Base-by-base conservation (phyloP, 2,797 vertebrate species). In the Adelosebastes latens region DNA sequence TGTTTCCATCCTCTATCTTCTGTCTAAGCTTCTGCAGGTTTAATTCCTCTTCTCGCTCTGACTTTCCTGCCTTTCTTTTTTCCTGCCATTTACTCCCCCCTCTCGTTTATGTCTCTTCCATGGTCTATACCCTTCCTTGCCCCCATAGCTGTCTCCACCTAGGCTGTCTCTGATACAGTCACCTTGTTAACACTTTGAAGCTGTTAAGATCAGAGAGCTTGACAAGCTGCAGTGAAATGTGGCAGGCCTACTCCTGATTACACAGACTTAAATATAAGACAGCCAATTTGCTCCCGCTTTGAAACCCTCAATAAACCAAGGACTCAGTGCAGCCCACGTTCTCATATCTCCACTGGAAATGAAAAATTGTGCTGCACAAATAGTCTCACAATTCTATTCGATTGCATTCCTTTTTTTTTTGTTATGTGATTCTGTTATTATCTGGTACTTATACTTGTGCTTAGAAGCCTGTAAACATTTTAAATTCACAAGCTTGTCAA, bases 161-260 rank as follows among this genome's bases (percentile, higher is more conserved):
- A 65, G 73, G 72, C 85, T 25, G 79, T 63, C 72, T 91, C 85
- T 90, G 79, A 89, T 89, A 87, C 85, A 85, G 89, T 93, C 92
- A 90, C 94, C 90, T 93, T 93, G 87, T 93, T 93, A 94, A 88
- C 88, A 89, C 91, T 93, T 93, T 94, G 87, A 93, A 91, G 91
- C 85, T 89, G 90, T 93, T 89, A 88, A 93, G 92, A 94, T 94
- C 93, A 93, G 91, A 94, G 89, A 81, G 87, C 82, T 87, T 93
- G 92, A 94, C 90, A 93, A 88, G 89, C 81, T 34, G 75, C 87
- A 64, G 67, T 89, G 85, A 91, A 91, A 93, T 86, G 86, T 88
- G 88, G 79, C 89, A 89, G 86, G 78, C 61, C 84, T 81, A 78
- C 81, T 81, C 79, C 89, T 93, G 91, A 94, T 93, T 93, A 93